phyloP scores from a whole-genome alignment of 2,888 invertebrate genomes.

The Hirudinaria manillensis region DNA sequence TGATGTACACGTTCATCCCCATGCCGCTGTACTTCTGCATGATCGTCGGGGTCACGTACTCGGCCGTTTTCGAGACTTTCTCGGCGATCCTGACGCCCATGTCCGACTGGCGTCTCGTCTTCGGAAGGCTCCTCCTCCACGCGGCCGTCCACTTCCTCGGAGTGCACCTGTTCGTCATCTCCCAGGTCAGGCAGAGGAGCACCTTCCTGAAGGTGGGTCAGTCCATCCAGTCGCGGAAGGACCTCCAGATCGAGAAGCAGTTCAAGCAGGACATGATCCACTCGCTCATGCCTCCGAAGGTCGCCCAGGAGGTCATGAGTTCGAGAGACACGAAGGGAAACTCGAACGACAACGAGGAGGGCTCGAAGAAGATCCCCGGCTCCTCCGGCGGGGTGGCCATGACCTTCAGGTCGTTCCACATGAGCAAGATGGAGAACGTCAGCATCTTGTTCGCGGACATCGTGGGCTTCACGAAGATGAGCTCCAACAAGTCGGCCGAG shows the following conservation, averaged over 20 bases:
- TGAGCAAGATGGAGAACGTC: constrained; percentile 91
- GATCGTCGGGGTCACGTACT: constrained; percentile 72
- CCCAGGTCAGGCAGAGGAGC: constrained; percentile 77
- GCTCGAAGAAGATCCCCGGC: not conserved
- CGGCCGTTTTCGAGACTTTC: constrained; percentile 76
- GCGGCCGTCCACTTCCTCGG: constrained; percentile 85
- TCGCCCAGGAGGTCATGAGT: constrained; percentile 61
- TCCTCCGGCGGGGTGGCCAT: not conserved
- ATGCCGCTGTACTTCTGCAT: constrained; percentile 80
- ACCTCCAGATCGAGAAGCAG: constrained; percentile 85
- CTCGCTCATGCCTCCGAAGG: constrained; percentile 91
- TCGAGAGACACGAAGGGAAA: constrained; percentile 33
- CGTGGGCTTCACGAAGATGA: constrained; percentile 94
- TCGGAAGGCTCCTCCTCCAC: constrained; percentile 69
- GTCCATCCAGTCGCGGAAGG: constrained; percentile 67
- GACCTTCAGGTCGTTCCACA: constrained; percentile 86
- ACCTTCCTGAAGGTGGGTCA: constrained; percentile 57
- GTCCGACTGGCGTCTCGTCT: constrained; percentile 40
- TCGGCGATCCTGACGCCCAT: constrained; percentile 51
- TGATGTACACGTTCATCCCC: constrained; percentile 88
- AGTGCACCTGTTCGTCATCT: constrained; percentile 83
- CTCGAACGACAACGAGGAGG: not conserved
- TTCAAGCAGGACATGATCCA: constrained; percentile 86
- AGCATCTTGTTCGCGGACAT: constrained; percentile 95
- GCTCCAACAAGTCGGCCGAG: constrained; percentile 90